Evolutionary conservation across 2,113 vertebrate genomes (phyloP).

Genomic region (Chaetorhynchus papuensis): DNA sequence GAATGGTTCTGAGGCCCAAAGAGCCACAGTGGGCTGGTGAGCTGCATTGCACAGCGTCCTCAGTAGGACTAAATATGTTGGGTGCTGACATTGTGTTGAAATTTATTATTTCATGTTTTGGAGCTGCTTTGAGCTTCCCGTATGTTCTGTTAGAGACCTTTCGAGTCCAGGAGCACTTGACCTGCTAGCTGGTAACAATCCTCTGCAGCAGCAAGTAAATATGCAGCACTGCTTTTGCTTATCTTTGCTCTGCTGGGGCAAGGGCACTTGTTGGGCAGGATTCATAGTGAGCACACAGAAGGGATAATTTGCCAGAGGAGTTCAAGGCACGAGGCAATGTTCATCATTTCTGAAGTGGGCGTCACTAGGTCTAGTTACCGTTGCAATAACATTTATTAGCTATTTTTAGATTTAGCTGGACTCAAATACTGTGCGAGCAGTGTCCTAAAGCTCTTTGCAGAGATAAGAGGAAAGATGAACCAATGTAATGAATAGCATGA

Average conservation of each 20-base stretch:
- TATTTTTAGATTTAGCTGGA: background rate
- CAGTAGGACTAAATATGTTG: accelerated
- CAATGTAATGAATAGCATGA: background rate
- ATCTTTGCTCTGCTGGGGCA: background rate
- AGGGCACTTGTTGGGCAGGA: background rate
- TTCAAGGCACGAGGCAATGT: background rate
- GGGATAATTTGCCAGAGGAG: background rate
- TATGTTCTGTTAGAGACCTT: background rate
- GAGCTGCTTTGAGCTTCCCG: background rate
- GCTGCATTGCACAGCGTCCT: background rate
- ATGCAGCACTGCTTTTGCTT: background rate
- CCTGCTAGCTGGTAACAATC: background rate
- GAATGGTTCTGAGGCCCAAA: background rate
- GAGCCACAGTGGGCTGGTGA: background rate
- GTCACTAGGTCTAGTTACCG: background rate
- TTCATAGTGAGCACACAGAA: background rate
- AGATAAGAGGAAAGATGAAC: background rate
- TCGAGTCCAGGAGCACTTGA: accelerated
- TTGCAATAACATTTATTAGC: background rate
- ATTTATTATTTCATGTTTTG: background rate
- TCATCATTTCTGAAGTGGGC: background rate
- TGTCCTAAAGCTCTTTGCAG: background rate
- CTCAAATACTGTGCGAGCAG: background rate
- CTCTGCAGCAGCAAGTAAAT: background rate
- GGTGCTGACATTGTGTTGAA: background rate